Conservation (phyloP, 2,888 invertebrate species). For the Diarsia dahlii region DNA sequence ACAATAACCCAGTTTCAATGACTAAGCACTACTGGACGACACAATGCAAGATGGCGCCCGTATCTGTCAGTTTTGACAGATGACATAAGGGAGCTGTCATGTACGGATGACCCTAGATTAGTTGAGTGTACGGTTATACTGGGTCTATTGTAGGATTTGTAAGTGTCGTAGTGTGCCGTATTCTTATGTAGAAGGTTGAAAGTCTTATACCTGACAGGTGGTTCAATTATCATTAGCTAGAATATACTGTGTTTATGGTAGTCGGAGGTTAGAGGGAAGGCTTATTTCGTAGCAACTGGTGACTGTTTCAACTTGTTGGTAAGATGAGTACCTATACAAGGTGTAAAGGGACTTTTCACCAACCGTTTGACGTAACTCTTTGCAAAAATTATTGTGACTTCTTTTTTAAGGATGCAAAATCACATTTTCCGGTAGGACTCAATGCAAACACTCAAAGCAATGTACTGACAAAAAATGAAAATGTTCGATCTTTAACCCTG, state of each 20-base stretch:
- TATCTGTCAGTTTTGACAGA: slow-evolving; percentile 41
- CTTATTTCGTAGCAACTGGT: background rate
- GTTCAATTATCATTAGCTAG: background rate
- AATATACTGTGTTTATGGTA: background rate
- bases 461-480: no score
- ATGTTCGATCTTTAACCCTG: no score
- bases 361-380: no score
- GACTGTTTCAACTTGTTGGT: background rate
- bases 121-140: background rate
- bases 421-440: no score
- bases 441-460: no score
- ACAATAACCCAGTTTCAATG: slow-evolving; percentile 36
- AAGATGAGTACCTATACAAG: background rate
- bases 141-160: slow-evolving; percentile 24
- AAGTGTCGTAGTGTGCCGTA: background rate
- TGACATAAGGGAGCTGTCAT: slow-evolving; percentile 46
- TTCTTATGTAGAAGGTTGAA: background rate
- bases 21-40: slow-evolving; percentile 16
- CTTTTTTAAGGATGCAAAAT: no score
- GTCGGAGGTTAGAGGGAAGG: background rate
- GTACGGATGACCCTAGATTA: slow-evolving; percentile 51
- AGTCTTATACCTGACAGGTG: slow-evolving; percentile 1
- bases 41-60: slow-evolving; percentile 24
- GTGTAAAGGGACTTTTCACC: no score
- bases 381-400: no score